phyloP scores from a whole-genome alignment of 2,888 invertebrate species.

The Drosophila merina region DNA sequence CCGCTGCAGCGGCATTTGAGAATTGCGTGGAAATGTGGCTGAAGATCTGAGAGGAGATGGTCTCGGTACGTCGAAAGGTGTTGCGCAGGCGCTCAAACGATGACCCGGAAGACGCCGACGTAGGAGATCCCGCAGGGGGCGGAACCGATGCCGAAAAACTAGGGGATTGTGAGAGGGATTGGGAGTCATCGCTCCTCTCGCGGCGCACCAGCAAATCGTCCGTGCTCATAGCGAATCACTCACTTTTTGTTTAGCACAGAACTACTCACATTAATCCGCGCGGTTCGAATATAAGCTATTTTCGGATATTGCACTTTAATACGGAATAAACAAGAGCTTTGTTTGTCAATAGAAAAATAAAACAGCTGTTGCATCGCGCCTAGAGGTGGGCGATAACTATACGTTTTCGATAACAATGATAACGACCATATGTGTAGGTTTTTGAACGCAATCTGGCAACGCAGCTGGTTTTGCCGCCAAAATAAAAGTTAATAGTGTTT shows the following conservation, averaged over 20 bases:
- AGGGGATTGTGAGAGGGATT: conserved; percentile 43
- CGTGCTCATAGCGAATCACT: conserved; percentile 72
- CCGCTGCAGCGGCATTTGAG: conserved; percentile 78
- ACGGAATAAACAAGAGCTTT: conserved; percentile 42
- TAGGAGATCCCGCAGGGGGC: conserved; percentile 35
- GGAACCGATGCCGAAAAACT: conserved; percentile 17
- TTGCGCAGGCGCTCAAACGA: conserved; percentile 82
- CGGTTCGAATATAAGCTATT: background rate
- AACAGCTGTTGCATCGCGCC: conserved; percentile 42
- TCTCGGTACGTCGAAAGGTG: conserved; percentile 82
- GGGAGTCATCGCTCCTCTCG: conserved; percentile 81
- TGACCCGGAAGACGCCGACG: conserved; percentile 52
- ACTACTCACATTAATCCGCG: conserved; percentile 11
- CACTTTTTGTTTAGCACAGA: background rate
- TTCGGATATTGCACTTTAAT: conserved; percentile 29
- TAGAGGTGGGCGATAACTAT: conserved; percentile 5
- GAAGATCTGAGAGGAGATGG: conserved; percentile 80
- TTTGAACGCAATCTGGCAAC: conserved; percentile 8
- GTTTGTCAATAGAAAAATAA: conserved; percentile 25
- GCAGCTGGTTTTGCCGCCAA: conserved; percentile 28
- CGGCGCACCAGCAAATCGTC: conserved; percentile 80
- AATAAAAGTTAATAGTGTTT: conserved; percentile 12
- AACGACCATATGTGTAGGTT: background rate
- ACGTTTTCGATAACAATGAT: background rate
- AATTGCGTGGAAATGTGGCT: conserved; percentile 80